Base-by-base conservation (phyloP, 2,888 invertebrate genomes). In the Blastobasis adustella region DNA sequence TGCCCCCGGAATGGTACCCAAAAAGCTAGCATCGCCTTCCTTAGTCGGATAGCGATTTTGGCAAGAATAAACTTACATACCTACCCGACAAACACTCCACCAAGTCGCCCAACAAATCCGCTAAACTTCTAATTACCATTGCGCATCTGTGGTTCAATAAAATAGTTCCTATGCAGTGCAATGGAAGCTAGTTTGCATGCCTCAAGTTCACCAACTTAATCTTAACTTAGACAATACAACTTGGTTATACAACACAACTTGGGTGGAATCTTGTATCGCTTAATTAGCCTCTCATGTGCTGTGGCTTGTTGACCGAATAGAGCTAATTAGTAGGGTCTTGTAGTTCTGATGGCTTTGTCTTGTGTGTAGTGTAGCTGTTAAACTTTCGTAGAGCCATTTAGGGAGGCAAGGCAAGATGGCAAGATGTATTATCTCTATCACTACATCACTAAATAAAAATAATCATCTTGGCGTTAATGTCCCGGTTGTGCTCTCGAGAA, bases 241-340 rank as follows among this genome's bases (percentile, higher is more conserved):
- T 82, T 79, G 69, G 65, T 50, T 58, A 55, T n/a, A n/a, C n/a
- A n/a, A n/a, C n/a, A n/a, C 55, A 71, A 74, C 69, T 74, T 71
- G 69, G 59, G 56, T 49, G 44, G 65, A 65, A 56, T 62, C 64
- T 67, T 61, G 74, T 67, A 71, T 64, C 76, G 69, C 75, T 79
- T 79, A 81, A 79, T 81, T 76, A 79, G 79, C 68, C 67, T 65
- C 65, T 67, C 60, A 42, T n/a, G 42, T 42, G 4, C 42, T n/a
- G n/a, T 5, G n/a, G 9, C 9, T 78, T 74, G 76, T 69, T 72
- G 61, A 82, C 76, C 83, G 76, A 70, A 71, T 69, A 76, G 72
- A 79, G 67, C 76, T 79, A 81, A 81, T 83, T 81, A 83, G 78
- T 58, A 53, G 49, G 23, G 23, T 47, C 71, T 71, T 70, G 70